A percentile compares a stretch with the other conserved stretches of the same genome.
Evolutionary conservation across 2,888 invertebrate species (phyloP).

Genomic region (Hemicrepidius hirtus): DNA sequence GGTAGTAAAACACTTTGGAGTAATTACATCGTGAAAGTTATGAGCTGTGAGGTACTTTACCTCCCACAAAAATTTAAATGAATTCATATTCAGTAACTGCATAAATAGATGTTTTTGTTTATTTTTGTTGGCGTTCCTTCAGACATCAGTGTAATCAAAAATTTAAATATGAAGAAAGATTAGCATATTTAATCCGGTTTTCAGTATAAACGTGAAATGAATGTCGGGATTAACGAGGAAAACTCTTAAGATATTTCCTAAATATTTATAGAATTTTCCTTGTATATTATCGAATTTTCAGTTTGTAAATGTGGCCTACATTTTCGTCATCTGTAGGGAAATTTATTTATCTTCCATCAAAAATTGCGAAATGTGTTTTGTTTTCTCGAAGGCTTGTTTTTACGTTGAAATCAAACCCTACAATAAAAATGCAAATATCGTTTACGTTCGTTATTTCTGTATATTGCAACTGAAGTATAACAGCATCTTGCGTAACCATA

Average conservation of each 20-base stretch:
- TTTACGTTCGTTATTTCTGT: conserved; percentile 39
- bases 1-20: neutral
- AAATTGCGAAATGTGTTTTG: too few relatives aligned
- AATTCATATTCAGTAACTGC: conserved; percentile 44
- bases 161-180: conserved; percentile 45
- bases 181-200: conserved; percentile 48
- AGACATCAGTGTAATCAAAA: conserved; percentile 47
- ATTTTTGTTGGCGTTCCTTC: conserved; percentile 41
- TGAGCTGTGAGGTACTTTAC: neutral
- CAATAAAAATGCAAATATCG: conserved; percentile 38
- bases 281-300: neutral
- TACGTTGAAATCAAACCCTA: conserved; percentile 22
- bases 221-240: conserved; percentile 29
- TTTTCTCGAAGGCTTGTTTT: conserved; percentile 1
- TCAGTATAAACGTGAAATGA: conserved; percentile 18
- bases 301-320: neutral
- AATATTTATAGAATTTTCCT: conserved; percentile 27
- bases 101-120: conserved; percentile 47
- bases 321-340: too few relatives aligned
- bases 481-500: conserved; percentile 44
- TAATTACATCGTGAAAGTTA: neutral
- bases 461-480: conserved; percentile 20
- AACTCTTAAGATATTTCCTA: conserved; percentile 31
- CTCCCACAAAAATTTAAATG: conserved; percentile 31
- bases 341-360: too few relatives aligned